Percentiles rank a stretch among this genome's conserved stretches.
Evolutionary conservation across 2,888 invertebrate genomes (phyloP).

Genomic region (Subacronicta megacephala): DNA sequence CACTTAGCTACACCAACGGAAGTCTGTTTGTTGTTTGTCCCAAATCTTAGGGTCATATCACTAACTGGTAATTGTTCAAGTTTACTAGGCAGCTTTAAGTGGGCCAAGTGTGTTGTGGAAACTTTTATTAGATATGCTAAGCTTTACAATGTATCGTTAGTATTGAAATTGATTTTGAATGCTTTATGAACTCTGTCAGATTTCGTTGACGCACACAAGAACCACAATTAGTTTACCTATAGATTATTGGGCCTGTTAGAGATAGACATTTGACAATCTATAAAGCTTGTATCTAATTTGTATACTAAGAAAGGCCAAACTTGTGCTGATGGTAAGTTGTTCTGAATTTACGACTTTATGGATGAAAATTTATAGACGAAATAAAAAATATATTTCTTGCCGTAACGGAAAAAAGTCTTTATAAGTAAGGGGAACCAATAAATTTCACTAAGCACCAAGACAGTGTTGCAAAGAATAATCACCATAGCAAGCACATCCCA

Average conservation of each 20-base stretch:
- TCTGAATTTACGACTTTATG: too few species aligned
- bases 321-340: too few species aligned
- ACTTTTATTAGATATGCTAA: slow-evolving; percentile 6
- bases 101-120: slow-evolving; percentile 21
- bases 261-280: too few species aligned
- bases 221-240: not conserved
- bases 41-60: slow-evolving; percentile 44
- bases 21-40: slow-evolving; percentile 44
- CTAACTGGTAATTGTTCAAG: slow-evolving; percentile 39
- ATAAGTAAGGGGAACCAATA: too few species aligned
- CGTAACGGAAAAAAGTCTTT: too few species aligned
- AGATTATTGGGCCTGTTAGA: not conserved
- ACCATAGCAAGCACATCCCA: too few species aligned
- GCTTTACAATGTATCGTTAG: slow-evolving; percentile 3
- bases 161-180: slow-evolving; percentile 1
- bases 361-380: too few species aligned
- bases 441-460: too few species aligned
- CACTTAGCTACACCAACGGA: slow-evolving; percentile 8
- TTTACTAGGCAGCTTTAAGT: slow-evolving; percentile 33
- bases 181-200: not conserved
- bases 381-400: too few species aligned
- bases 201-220: not conserved
- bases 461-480: too few species aligned
- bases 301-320: too few species aligned
- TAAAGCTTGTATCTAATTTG: too few species aligned